Evolutionary conservation across 53 echinoderm and acorn worm genomes (phyloP).

Genomic region (Apostichopus leukothele): DNA sequence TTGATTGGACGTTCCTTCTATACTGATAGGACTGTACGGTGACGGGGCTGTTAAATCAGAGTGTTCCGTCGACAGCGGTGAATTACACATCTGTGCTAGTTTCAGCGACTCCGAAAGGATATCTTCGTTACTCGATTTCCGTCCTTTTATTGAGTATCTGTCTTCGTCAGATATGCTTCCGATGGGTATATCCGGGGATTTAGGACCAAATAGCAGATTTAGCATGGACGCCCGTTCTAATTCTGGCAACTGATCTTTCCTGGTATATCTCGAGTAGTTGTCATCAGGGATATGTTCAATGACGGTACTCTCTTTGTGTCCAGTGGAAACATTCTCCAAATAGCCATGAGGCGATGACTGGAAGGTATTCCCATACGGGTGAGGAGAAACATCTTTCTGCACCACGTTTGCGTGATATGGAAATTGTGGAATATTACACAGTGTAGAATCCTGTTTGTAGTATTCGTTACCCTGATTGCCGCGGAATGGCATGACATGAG

Average conservation of each 20-base stretch:
- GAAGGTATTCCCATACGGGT: background rate
- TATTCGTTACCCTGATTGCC: background rate
- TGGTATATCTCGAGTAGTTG: background rate
- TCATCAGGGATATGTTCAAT: background rate
- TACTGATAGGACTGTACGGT: background rate
- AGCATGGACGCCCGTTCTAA: background rate
- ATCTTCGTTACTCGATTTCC: conserved; percentile 16
- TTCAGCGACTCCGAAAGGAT: conserved; percentile 20
- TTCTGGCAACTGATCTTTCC: background rate
- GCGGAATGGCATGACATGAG: background rate
- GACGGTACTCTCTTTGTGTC: background rate
- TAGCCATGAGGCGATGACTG: background rate
- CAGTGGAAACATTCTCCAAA: background rate
- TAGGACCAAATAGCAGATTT: conserved; percentile 26
- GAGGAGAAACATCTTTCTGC: background rate
- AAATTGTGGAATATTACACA: background rate
- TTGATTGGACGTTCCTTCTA: background rate
- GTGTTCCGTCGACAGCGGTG: background rate
- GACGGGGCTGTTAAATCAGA: background rate
- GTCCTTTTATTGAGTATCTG: background rate
- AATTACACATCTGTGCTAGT: conserved; percentile 3
- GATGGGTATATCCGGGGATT: conserved; percentile 7
- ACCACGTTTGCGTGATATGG: background rate
- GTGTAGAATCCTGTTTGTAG: background rate
- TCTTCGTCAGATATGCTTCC: conserved; percentile 22